Percentiles rank a stretch among this genome's conserved stretches.
phyloP scores from a whole-genome alignment of 2,113 vertebrate genomes.

The Dipodomys ordii region DNA sequence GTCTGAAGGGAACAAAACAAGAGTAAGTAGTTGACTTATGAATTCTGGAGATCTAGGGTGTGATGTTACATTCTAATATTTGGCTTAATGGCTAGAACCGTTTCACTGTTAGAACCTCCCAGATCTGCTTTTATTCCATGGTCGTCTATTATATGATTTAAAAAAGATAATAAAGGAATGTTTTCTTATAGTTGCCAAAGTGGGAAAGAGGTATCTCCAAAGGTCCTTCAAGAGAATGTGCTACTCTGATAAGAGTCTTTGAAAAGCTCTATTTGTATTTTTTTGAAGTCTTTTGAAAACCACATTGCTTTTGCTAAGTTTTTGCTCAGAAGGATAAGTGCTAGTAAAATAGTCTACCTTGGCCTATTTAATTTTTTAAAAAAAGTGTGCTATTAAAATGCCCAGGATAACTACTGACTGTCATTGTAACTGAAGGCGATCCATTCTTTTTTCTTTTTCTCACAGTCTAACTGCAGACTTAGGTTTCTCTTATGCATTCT shows the following conservation, averaged over 20 bases:
- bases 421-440: not conserved
- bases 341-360: not conserved
- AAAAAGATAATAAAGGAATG: not conserved
- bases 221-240: not conserved
- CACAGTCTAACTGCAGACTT: not conserved
- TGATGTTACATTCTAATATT: not conserved
- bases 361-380: not conserved
- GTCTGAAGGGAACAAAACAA: conserved; percentile 84
- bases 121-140: not conserved
- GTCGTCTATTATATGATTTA: not conserved
- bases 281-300: conserved; percentile 38
- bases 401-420: not conserved
- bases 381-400: not conserved
- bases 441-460: not conserved
- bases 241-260: not conserved
- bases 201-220: not conserved
- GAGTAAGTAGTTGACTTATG: not conserved
- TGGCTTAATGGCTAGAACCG: not conserved
- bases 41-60: not conserved
- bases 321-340: not conserved
- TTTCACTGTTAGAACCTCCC: not conserved
- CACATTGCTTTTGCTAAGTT: not conserved
- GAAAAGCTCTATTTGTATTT: not conserved
- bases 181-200: conserved; percentile 20
- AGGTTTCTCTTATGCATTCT: not conserved